Percentiles rank a stretch among this genome's conserved stretches.
These are phyloP conservation scores for Diphyllodes magnificus DNA, from an alignment of 2,113 vertebrate genomes.

Conservation along the genomic window DNA sequence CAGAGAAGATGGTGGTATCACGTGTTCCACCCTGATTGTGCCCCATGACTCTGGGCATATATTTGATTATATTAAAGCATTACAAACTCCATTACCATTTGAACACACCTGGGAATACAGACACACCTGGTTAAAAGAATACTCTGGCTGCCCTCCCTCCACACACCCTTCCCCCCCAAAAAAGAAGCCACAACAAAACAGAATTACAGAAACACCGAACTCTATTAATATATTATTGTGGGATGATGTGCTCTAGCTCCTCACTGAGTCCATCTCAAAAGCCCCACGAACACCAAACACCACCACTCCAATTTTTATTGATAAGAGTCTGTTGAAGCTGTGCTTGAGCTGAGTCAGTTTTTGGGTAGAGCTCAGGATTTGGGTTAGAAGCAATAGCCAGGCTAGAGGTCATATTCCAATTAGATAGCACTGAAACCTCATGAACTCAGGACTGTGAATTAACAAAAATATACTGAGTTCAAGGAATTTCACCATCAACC, in stretches of 20 bases:
- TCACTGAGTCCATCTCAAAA: not conserved
- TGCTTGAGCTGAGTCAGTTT: not conserved
- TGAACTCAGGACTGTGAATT: not conserved
- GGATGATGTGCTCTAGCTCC: not conserved
- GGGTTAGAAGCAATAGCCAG: not conserved
- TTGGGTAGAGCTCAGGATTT: not conserved
- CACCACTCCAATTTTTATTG: not conserved
- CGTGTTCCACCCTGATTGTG: not conserved
- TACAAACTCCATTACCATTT: not conserved
- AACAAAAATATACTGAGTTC: not conserved
- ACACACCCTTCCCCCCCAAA: rapidly evolving
- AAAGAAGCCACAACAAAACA: not conserved
- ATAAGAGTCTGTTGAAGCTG: not conserved
- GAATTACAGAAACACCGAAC: not conserved
- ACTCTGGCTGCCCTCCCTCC: not conserved
- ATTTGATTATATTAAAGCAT: not conserved
- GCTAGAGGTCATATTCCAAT: not conserved
- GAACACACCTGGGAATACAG: not conserved
- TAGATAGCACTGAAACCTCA: not conserved
- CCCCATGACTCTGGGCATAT: not conserved
- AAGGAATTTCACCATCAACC: not conserved
- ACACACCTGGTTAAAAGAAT: not conserved
- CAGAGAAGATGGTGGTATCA: not conserved
- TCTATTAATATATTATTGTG: not conserved
- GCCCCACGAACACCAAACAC: not conserved